Conservation (phyloP, 2,797 vertebrate species). For the Hapalemur alaotrensis region DNA sequence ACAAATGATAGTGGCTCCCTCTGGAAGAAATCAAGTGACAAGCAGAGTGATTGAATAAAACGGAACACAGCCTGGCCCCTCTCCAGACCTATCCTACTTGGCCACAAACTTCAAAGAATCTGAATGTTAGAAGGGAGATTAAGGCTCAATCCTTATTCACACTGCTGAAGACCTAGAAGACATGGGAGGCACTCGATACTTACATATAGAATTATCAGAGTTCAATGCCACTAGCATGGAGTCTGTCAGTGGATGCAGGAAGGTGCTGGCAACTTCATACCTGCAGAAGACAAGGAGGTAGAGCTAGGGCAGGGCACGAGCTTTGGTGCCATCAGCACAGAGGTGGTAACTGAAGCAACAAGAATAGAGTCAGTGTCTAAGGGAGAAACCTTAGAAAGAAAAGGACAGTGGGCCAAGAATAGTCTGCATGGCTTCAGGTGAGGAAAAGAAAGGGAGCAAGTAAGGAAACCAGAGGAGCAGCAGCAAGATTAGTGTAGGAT, state of each 20-base stretch:
- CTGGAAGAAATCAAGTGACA: slow-evolving; percentile 39
- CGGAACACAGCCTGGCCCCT: background rate
- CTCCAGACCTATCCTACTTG: slow-evolving; percentile 4
- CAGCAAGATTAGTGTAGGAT: background rate
- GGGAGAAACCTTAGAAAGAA: background rate
- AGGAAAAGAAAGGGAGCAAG: slow-evolving; percentile 26
- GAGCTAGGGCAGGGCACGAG: background rate
- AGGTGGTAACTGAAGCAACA: background rate
- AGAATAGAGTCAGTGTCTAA: background rate
- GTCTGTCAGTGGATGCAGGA: background rate
- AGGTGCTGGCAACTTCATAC: background rate
- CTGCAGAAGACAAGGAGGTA: background rate
- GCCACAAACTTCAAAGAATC: slow-evolving; percentile 9
- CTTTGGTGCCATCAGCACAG: background rate
- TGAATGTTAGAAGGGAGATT: slow-evolving; percentile 1
- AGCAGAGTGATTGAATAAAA: background rate
- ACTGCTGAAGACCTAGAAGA: slow-evolving; percentile 31
- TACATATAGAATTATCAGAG: slow-evolving; percentile 22
- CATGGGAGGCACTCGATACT: background rate
- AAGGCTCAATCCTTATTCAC: slow-evolving; percentile 20
- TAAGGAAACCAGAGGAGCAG: background rate
- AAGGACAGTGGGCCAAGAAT: background rate
- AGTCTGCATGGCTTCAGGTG: background rate
- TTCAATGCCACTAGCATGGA: background rate
- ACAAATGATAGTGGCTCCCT: slow-evolving; percentile 34